Evolutionary conservation across 1,140 invertebrate species (phyloP).

Genomic region (Ceratosolen fusciceps): DNA sequence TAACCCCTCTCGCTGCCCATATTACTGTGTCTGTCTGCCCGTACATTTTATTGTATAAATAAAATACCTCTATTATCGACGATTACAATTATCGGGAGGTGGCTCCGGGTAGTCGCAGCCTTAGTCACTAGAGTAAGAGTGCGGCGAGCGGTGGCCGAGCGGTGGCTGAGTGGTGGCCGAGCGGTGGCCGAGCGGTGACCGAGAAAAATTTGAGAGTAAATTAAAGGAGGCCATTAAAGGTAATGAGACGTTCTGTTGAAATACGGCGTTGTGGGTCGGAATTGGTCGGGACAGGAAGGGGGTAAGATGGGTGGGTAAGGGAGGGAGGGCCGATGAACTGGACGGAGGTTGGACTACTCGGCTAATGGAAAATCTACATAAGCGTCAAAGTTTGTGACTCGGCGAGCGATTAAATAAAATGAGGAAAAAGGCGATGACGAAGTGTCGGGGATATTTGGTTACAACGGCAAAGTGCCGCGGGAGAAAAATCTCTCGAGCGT

Average conservation of each 20-base stretch:
- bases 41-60: no score
- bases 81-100: no score
- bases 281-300: neutral
- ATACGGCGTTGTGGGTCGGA: neutral
- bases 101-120: no score
- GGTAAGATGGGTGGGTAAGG: neutral
- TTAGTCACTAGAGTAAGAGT: neutral
- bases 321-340: neutral
- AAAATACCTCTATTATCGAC: no score
- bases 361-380: neutral
- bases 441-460: constrained; percentile 6
- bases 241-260: neutral
- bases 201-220: neutral
- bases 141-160: no score
- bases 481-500: neutral
- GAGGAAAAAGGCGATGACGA: neutral
- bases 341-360: no score
- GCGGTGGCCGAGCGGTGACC: no score
- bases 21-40: no score
- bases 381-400: neutral
- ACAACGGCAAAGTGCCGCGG: neutral
- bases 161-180: no score
- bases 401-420: neutral
- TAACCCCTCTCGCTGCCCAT: no score
- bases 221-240: neutral